Evolutionary conservation across 1,140 invertebrate species (phyloP).

Genomic region (Drosophila kanapiae): DNA sequence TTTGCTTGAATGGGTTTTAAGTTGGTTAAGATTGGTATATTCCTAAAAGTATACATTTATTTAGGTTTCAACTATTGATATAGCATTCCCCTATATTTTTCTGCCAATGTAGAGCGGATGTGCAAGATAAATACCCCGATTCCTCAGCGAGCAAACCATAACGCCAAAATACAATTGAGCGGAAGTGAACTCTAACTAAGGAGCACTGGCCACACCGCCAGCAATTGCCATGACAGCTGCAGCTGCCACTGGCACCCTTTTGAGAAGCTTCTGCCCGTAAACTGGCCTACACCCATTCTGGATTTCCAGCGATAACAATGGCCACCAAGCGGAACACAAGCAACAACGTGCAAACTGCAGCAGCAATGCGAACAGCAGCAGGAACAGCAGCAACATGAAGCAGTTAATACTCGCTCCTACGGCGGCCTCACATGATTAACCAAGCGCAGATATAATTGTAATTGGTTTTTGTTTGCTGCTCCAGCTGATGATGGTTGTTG

Average conservation of each 20-base stretch:
- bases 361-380: slow-evolving; percentile 29
- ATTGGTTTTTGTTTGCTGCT: slow-evolving; percentile 65
- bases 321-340: slow-evolving; percentile 42
- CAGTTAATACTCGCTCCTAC: slow-evolving; percentile 16
- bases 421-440: slow-evolving; percentile 67
- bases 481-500: slow-evolving; percentile 35
- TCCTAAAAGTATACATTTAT: background rate
- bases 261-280: slow-evolving; percentile 26
- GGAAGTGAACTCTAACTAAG: slow-evolving; percentile 51
- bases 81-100: background rate
- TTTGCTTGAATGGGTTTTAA: too few species aligned
- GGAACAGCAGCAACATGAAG: slow-evolving; percentile 20
- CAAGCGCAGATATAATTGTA: slow-evolving; percentile 80
- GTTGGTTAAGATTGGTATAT: too few species aligned
- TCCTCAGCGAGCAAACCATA: background rate
- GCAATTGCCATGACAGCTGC: slow-evolving; percentile 9
- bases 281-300: slow-evolving; percentile 38
- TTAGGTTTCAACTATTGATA: background rate
- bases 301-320: slow-evolving; percentile 31
- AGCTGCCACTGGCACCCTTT: slow-evolving; percentile 22
- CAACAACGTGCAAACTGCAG: slow-evolving; percentile 40
- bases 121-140: slow-evolving; percentile 4
- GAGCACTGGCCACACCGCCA: slow-evolving; percentile 7
- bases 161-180: slow-evolving; percentile 60
- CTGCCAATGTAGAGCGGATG: background rate